Base-by-base conservation (phyloP, 2,797 vertebrate genomes). In the Pseudochromis fuscus region DNA sequence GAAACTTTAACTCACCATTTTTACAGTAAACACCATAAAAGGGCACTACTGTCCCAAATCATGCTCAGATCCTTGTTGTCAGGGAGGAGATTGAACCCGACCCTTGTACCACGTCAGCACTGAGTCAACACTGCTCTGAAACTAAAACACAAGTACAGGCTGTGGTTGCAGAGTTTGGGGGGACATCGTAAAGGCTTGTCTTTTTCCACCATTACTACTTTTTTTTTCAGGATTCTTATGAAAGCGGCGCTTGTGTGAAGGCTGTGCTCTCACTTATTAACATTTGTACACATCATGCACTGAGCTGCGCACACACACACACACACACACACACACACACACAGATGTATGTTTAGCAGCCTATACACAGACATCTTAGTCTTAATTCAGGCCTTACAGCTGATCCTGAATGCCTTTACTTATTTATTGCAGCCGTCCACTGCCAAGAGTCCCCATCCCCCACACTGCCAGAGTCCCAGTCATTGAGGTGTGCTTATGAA, bases 201-300 rank as follows among this genome's bases (percentile, higher is more conserved):
- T 88, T 91, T 93, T 91, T 90, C 88, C 92, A 90, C 84, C 79
- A 70, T 55, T 79, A 77, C 81, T 80, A 5, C 71, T 68, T 70
- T 79, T 71, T 76, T 86, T 87, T 84, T 87, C 78, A 66, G 53
- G 33, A 66, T 69, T 71, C 77, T 75, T 67, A 91, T 95, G 94
- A 95, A 95, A 93, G 93, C 88, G 69, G 60, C 81, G 60, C 81
- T 93, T 94, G 91, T 94, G 88, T 75, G 76, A 83, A 79, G 82
- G 81, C 76, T 72, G 58, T 58, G 79, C 90, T 76, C 81, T 92
- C 88, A 60, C 55, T 83, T 91, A 79, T 91, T 94, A 91, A 90
- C 88, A 88, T 93, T 93, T 91, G 85, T 77, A 76, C 79, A 86
- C 82, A 81, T 70, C 67, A 62, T 13, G 68, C 66, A 73, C 31